These are phyloP conservation scores for Abrostola tripartita DNA, from an alignment of 2,888 invertebrate species.

Conservation along the genomic window DNA sequence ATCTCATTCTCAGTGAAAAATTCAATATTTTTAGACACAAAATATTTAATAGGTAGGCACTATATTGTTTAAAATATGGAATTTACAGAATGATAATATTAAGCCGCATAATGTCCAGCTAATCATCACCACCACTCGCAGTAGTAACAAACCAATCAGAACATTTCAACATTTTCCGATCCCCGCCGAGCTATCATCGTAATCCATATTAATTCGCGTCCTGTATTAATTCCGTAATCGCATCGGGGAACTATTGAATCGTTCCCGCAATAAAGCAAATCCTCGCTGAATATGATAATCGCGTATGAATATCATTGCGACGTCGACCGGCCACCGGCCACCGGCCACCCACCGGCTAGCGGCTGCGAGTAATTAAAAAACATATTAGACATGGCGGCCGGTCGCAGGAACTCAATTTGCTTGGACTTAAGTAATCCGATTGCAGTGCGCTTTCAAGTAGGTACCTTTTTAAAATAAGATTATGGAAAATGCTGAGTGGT, in stretches of 20 bases:
- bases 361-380: slow-evolving; percentile 78
- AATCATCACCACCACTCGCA: slow-evolving; percentile 24
- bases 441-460: slow-evolving; percentile 63
- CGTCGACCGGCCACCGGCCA: slow-evolving; percentile 19
- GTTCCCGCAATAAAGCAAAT: slow-evolving; percentile 69
- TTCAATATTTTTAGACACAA: no score
- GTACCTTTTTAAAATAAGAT: slow-evolving; percentile 72
- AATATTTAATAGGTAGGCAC: neutral
- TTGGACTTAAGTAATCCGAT: slow-evolving; percentile 71
- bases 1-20: no score
- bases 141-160: slow-evolving; percentile 50
- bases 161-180: slow-evolving; percentile 20
- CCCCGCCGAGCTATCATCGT: slow-evolving; percentile 55
- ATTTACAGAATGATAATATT: neutral
- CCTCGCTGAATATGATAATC: slow-evolving; percentile 71
- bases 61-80: no score
- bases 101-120: neutral
- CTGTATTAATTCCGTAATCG: slow-evolving; percentile 64
- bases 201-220: slow-evolving; percentile 70
- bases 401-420: slow-evolving; percentile 57
- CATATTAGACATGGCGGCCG: slow-evolving; percentile 69
- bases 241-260: slow-evolving; percentile 66
- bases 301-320: slow-evolving; percentile 60
- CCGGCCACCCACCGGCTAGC: neutral
- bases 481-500: slow-evolving; percentile 65